Conservation (phyloP, 2,113 vertebrate species). For the Engystomops pustulosus region DNA sequence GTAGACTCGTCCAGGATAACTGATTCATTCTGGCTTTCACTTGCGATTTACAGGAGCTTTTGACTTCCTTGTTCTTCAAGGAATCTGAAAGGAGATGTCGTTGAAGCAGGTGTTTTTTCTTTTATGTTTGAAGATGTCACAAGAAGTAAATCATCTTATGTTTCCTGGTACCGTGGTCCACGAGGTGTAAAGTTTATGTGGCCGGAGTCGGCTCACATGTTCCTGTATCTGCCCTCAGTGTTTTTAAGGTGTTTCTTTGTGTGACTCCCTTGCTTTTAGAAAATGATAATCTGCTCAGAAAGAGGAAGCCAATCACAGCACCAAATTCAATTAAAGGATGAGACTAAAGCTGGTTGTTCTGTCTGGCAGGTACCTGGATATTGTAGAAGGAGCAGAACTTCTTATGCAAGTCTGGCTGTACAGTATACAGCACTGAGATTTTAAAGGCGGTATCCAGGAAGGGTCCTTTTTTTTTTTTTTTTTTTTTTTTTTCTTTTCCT, state of each 20-base stretch:
- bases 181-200: neutral
- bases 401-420: neutral
- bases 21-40: no score
- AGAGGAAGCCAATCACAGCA: conserved; percentile 6
- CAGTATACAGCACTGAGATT: no score
- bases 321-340: conserved; percentile 54
- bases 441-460: no score
- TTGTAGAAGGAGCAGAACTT: neutral
- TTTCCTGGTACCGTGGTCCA: neutral
- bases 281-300: conserved; percentile 36
- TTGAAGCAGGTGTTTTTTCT: neutral
- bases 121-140: neutral
- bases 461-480: no score
- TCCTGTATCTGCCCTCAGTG: no score
- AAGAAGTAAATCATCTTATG: neutral
- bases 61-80: neutral
- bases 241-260: neutral
- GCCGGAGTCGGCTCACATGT: no score
- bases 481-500: no score
- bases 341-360: conserved; percentile 14
- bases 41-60: neutral
- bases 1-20: no score
- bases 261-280: neutral
- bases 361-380: neutral
- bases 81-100: neutral